phyloP scores from a whole-genome alignment of 2,113 vertebrate genomes.

The Chionomys nivalis region DNA sequence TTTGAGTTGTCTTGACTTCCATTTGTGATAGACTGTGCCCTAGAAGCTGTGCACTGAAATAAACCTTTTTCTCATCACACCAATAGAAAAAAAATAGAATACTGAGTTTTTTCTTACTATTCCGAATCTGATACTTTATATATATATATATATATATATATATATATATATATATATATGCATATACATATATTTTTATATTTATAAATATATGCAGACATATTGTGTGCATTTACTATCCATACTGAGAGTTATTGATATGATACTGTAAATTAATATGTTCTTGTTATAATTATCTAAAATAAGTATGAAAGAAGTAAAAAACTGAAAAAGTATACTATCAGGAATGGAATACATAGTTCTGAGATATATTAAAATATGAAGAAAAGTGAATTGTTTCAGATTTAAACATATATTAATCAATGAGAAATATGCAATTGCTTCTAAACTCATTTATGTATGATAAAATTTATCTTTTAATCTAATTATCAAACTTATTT shows the following conservation, averaged over 20 bases:
- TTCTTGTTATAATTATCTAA: background rate
- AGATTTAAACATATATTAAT: background rate
- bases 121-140: background rate
- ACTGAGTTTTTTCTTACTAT: background rate
- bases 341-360: background rate
- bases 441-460: background rate
- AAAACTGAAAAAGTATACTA: background rate
- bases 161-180: background rate
- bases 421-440: background rate
- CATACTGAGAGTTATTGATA: constrained; percentile 9
- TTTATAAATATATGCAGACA: background rate
- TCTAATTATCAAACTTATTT: background rate
- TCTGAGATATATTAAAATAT: background rate
- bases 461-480: background rate
- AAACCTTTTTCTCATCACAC: background rate
- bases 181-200: too few relatives aligned
- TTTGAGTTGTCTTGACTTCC: background rate
- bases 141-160: background rate
- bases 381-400: background rate
- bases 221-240: background rate
- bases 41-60: too few relatives aligned
- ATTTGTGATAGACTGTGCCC: background rate
- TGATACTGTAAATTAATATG: background rate
- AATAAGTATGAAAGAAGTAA: background rate
- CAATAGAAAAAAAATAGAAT: background rate